phyloP scores from a whole-genome alignment of 2,797 vertebrate genomes.

The Microhierax caerulescens region DNA sequence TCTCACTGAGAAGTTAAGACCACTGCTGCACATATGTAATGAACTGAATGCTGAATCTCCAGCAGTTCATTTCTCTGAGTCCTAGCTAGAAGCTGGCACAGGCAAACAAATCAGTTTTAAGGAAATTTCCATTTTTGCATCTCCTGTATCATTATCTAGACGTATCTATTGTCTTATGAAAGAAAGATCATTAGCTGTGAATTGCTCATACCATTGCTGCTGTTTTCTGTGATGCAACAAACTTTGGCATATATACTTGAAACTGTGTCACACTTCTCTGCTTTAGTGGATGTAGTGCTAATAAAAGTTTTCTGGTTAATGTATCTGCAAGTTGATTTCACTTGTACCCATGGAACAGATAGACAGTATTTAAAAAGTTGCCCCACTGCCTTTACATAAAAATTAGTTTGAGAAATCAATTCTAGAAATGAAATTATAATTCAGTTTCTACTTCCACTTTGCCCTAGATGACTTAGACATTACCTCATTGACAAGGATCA shows the following conservation, averaged over 20 bases:
- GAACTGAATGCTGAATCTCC: neutral
- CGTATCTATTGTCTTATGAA: neutral
- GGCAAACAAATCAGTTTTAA: neutral
- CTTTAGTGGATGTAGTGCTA: neutral
- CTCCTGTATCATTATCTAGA: neutral
- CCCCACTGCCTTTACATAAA: neutral
- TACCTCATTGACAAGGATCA: conserved; percentile 49
- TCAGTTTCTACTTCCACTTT: conserved; percentile 4
- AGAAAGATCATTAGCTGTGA: neutral
- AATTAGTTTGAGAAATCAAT: neutral
- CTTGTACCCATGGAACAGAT: neutral
- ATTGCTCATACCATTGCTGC: neutral
- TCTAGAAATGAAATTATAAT: neutral
- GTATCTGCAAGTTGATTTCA: neutral
- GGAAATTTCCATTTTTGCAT: neutral
- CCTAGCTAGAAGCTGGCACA: neutral
- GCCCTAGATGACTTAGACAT: conserved; percentile 6
- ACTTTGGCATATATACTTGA: neutral
- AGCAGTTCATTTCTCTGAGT: neutral
- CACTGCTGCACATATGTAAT: neutral
- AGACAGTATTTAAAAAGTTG: neutral
- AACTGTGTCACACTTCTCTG: neutral
- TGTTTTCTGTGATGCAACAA: neutral
- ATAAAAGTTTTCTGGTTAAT: neutral
- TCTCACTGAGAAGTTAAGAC: neutral